Conservation (phyloP, 2,797 vertebrate species). For the Pantherophis alleghaniensis region DNA sequence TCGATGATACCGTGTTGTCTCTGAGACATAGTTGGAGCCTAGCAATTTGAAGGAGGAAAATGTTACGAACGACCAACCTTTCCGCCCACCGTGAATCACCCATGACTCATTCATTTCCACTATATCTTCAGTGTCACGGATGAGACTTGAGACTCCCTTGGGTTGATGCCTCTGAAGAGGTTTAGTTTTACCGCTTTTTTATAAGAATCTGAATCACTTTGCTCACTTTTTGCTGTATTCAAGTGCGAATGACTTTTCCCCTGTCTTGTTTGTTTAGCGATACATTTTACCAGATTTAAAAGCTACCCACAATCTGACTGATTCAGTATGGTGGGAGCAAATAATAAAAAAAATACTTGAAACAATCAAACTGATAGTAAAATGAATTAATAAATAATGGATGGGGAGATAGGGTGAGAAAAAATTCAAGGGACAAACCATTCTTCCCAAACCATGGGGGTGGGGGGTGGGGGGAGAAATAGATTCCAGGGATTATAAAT, state of each 20-base stretch:
- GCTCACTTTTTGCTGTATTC: background rate
- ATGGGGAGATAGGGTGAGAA: background rate
- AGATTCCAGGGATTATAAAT: background rate
- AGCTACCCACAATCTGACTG: background rate
- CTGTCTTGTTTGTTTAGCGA: background rate
- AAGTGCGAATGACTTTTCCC: background rate
- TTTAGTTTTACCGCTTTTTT: background rate
- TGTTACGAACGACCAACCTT: background rate
- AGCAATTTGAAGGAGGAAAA: background rate
- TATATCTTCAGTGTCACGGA: background rate
- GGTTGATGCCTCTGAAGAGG: background rate
- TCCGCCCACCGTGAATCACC: background rate
- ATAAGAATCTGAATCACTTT: background rate
- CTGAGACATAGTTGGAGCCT: background rate
- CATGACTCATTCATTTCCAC: background rate
- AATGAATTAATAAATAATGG: background rate
- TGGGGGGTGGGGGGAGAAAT: fast-evolving
- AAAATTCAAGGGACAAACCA: background rate
- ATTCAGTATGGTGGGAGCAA: background rate
- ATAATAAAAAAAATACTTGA: background rate
- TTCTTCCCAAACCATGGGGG: background rate
- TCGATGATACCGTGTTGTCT: background rate
- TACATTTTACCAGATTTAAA: background rate
- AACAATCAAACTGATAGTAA: background rate
- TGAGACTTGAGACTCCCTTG: background rate